Conservation (phyloP, 1,140 invertebrate species). For the Condylostylus longicornis region DNA sequence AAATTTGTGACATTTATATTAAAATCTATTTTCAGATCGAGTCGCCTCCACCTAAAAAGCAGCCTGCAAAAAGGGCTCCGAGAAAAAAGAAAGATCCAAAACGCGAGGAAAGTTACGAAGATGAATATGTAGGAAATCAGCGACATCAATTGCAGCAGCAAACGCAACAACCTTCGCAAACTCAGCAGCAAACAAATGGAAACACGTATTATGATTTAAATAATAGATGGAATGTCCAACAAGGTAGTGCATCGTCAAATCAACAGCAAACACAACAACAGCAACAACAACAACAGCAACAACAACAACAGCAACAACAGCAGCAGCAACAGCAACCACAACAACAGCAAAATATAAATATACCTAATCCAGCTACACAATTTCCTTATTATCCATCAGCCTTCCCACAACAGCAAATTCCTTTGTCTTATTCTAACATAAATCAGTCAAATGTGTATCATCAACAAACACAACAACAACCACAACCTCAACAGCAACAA, state of each 20-base stretch:
- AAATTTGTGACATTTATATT: too few species aligned
- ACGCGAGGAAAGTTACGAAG: conserved; percentile 27
- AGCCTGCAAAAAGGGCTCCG: conserved; percentile 25
- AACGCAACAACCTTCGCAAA: conserved; percentile 17
- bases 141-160: conserved; percentile 19
- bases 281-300: conserved; percentile 21
- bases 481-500: conserved; percentile 19
- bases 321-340: conserved; percentile 24
- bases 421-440: conserved; percentile 9
- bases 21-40: conserved; percentile 11
- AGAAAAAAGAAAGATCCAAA: conserved; percentile 26
- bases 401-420: conserved; percentile 20
- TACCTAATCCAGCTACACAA: conserved; percentile 25
- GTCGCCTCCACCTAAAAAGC: conserved; percentile 21
- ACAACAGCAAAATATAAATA: conserved; percentile 13
- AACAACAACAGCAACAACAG: conserved; percentile 15
- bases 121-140: conserved; percentile 19
- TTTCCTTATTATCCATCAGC: conserved; percentile 26
- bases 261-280: conserved; percentile 27
- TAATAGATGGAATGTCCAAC: conserved; percentile 26
- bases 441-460: conserved; percentile 23
- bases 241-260: conserved; percentile 17
- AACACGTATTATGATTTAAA: conserved; percentile 30
- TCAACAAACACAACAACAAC: conserved; percentile 12
- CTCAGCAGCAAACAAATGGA: conserved; percentile 23